Evolutionary conservation across 2,888 invertebrate genomes (phyloP), one percentile per base, ranked within the genome.

Genomic region (Schrankia costaestrigalis): DNA sequence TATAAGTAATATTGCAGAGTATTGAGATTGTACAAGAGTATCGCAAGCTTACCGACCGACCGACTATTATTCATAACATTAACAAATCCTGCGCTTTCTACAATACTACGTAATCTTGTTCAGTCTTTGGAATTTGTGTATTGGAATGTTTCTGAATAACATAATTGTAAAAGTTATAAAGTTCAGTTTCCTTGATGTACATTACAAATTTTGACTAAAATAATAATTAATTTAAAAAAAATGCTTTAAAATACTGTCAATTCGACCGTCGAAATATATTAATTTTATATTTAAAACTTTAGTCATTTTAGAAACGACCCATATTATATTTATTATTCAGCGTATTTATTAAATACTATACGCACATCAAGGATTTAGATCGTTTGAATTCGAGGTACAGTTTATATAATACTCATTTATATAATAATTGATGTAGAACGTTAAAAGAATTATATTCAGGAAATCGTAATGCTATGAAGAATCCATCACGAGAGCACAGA

Each of bases 51-150:
- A 31, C 37, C 33, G 22, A 15, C 18, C 18, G 8, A 34, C 7
- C 25, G 13, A 8, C 9, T n/a, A n/a, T n/a, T n/a, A n/a, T n/a
- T n/a, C n/a, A n/a, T n/a, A 8, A 21, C 4, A 28, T 22, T 26
- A 11, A 24, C 18, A 31, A 41, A 49, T 56, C 56, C 56, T 56
- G 59, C 56, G 56, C 59, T 49, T 56, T 42, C 19, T 17, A 9
- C 39, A 54, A 45, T 50, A 47, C 47, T 45, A 48, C 35, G 37
- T 44, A 40, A 45, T 47, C 50, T 52, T 47, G 45, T 49, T 68
- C 68, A 69, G 68, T 69, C 68, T 69, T 69, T 67, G 68, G 63
- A 59, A 65, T 65, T 67, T 69, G 56, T 63, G 61, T 60, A 54
- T 51, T 57, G 67, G 58, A 62, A 60, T 63, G 60, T 57, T 31